phyloP scores from a whole-genome alignment of 2,888 invertebrate species.

The Drosophila percnosoma region DNA sequence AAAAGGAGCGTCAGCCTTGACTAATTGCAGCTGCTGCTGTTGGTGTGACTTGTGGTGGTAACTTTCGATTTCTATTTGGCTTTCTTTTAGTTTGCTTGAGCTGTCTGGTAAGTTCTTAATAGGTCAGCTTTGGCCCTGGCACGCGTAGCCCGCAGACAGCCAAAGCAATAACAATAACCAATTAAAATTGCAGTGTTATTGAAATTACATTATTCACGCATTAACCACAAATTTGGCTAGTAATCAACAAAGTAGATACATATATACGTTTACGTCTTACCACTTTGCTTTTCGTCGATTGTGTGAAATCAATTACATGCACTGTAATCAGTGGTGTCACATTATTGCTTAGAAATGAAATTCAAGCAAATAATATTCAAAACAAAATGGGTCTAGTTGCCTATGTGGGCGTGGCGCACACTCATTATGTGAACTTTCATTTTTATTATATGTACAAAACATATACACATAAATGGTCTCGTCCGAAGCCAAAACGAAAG shows the following conservation, averaged over 20 bases:
- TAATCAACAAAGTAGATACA: constrained; percentile 29
- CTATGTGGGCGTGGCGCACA: constrained; percentile 40
- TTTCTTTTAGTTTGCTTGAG: constrained; percentile 38
- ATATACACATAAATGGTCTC: constrained; percentile 15
- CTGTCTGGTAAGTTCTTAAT: constrained; percentile 57
- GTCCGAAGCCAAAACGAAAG: constrained; percentile 27
- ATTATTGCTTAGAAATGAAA: background rate
- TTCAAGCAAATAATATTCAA: background rate
- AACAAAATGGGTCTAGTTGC: background rate
- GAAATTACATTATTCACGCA: constrained; percentile 64
- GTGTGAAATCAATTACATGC: constrained; percentile 65
- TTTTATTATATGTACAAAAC: constrained; percentile 13
- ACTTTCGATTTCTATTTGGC: constrained; percentile 60
- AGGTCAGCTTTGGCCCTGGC: constrained; percentile 25
- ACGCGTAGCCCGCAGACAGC: constrained; percentile 4
- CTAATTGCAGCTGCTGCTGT: constrained; percentile 58
- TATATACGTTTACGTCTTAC: constrained; percentile 11
- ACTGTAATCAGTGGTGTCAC: constrained; percentile 29
- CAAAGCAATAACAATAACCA: constrained; percentile 30
- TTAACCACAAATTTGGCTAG: constrained; percentile 23
- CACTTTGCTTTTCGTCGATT: constrained; percentile 22
- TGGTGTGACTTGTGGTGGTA: constrained; percentile 5
- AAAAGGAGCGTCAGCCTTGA: constrained; percentile 45
- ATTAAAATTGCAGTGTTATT: constrained; percentile 63
- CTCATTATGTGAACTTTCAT: constrained; percentile 44